Percentiles rank a stretch among this genome's conserved stretches.
Evolutionary conservation across 2,797 vertebrate genomes (phyloP).

Genomic region (Sitta carolinensis): DNA sequence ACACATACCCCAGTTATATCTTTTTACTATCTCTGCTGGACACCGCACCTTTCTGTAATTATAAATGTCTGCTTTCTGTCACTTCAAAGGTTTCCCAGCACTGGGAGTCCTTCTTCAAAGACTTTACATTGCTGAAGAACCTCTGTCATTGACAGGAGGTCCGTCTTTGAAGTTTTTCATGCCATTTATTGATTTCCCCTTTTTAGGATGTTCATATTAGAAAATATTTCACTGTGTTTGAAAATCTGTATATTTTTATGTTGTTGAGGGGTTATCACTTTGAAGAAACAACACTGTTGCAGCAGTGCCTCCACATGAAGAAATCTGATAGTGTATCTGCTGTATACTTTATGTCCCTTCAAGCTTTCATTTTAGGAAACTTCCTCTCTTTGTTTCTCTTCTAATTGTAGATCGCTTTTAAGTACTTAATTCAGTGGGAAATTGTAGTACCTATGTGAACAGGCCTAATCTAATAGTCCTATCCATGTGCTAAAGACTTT

Average conservation of each 20-base stretch:
- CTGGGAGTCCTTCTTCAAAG: slow-evolving; percentile 86
- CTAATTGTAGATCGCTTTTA: not conserved
- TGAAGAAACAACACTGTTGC: slow-evolving; percentile 75
- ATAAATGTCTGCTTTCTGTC: slow-evolving; percentile 86
- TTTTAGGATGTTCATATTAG: slow-evolving; percentile 83
- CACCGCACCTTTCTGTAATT: slow-evolving; percentile 85
- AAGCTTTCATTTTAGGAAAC: slow-evolving; percentile 51
- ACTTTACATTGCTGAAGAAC: slow-evolving; percentile 78
- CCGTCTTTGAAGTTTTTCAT: slow-evolving; percentile 84
- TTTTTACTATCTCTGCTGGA: slow-evolving; percentile 84
- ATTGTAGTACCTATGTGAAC: not conserved
- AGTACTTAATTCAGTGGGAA: not conserved
- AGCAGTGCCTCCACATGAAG: slow-evolving; percentile 54
- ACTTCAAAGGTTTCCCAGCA: slow-evolving; percentile 84
- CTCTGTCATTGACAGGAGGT: slow-evolving; percentile 84
- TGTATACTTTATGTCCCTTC: slow-evolving; percentile 37
- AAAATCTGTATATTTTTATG: slow-evolving; percentile 79
- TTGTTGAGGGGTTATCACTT: slow-evolving; percentile 72
- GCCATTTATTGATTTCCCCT: slow-evolving; percentile 83
- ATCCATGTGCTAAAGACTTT: not conserved
- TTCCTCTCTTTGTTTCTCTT: slow-evolving; percentile 33
- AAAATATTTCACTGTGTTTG: slow-evolving; percentile 78
- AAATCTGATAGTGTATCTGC: slow-evolving; percentile 60
- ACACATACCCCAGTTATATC: slow-evolving; percentile 76
- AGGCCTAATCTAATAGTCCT: not conserved